phyloP scores from a whole-genome alignment of 2,797 vertebrate genomes.

The Paedocypris micromegethes region DNA sequence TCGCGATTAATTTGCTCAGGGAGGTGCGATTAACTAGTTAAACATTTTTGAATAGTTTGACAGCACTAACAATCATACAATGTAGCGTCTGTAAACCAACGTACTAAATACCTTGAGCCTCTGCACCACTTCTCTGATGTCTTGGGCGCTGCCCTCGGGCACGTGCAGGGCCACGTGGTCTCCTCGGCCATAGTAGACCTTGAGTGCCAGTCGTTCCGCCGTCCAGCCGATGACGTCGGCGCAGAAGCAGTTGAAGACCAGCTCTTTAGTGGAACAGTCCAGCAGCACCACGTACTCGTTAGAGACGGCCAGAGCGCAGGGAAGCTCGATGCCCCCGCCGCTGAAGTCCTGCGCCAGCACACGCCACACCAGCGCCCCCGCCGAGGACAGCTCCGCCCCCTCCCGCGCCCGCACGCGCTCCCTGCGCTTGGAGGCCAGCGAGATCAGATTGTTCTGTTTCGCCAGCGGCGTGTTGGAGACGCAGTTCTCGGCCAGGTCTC shows the following conservation, averaged over 20 bases:
- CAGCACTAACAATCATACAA: no score
- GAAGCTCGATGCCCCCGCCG: conserved; percentile 68
- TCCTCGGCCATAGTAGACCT: conserved; percentile 85
- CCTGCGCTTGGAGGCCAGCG: conserved; percentile 82
- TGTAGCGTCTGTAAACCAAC: background rate
- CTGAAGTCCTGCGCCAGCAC: conserved; percentile 80
- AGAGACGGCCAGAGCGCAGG: conserved; percentile 79
- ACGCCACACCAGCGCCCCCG: conserved; percentile 79
- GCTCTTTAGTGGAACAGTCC: conserved; percentile 79
- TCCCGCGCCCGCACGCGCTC: conserved; percentile 77
- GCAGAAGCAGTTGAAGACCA: conserved; percentile 91
- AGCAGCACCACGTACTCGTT: conserved; percentile 78
- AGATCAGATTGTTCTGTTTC: conserved; percentile 89
- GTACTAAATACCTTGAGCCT: conserved; percentile 81
- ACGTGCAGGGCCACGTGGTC: conserved; percentile 80
- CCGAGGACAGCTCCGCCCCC: conserved; percentile 74
- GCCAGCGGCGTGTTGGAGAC: conserved; percentile 79
- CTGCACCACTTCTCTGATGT: conserved; percentile 84
- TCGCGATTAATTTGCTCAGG: no score
- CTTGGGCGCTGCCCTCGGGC: conserved; percentile 70
- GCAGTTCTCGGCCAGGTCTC: conserved; percentile 86
- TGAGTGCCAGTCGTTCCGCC: conserved; percentile 71
- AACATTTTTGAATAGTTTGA: no score
- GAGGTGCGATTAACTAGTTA: no score
- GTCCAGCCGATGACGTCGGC: conserved; percentile 91